Percentiles rank a stretch among this genome's conserved stretches.
These are phyloP conservation scores for Drosophila monieri DNA, from an alignment of 2,888 invertebrate species.

Conservation along the genomic window DNA sequence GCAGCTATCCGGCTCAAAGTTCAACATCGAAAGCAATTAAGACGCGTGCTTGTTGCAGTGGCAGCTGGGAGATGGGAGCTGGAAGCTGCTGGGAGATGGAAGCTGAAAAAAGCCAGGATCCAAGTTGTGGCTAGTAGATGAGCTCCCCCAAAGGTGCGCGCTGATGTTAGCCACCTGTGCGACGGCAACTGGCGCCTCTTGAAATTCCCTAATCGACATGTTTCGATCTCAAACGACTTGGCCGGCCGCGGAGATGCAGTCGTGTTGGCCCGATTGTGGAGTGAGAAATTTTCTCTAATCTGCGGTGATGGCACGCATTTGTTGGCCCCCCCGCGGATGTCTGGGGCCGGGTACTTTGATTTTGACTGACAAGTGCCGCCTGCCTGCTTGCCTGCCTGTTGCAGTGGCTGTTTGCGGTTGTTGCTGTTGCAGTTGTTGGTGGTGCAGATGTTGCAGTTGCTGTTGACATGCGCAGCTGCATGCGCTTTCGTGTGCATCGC, in stretches of 20 bases:
- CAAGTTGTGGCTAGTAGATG: constrained; percentile 5
- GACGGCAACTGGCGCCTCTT: constrained; percentile 79
- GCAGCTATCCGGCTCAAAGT: constrained; percentile 77
- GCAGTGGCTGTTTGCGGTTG: constrained; percentile 40
- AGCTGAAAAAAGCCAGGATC: not conserved
- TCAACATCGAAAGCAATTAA: constrained; percentile 83
- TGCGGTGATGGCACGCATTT: constrained; percentile 76
- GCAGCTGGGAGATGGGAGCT: constrained; percentile 18
- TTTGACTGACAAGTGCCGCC: constrained; percentile 82
- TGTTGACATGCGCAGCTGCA: constrained; percentile 81
- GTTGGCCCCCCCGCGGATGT: constrained; percentile 52
- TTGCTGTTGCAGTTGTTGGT: constrained; percentile 26
- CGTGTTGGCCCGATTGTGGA: constrained; percentile 50
- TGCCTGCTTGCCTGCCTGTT: constrained; percentile 45
- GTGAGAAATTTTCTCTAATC: constrained; percentile 80
- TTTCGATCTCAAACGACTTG: constrained; percentile 80
- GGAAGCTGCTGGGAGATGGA: not conserved
- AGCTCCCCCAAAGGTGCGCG: constrained; percentile 71
- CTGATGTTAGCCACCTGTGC: constrained; percentile 76
- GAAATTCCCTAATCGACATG: constrained; percentile 82
- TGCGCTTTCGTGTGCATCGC: constrained; percentile 75
- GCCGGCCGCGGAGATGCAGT: constrained; percentile 52
- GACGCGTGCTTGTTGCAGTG: constrained; percentile 77
- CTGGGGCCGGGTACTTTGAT: constrained; percentile 77
- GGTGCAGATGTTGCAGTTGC: constrained; percentile 32